A percentile compares a stretch with the other conserved stretches of the same genome.
phyloP scores from a whole-genome alignment of 2,113 vertebrate genomes.

The Ploceus nigricollis region DNA sequence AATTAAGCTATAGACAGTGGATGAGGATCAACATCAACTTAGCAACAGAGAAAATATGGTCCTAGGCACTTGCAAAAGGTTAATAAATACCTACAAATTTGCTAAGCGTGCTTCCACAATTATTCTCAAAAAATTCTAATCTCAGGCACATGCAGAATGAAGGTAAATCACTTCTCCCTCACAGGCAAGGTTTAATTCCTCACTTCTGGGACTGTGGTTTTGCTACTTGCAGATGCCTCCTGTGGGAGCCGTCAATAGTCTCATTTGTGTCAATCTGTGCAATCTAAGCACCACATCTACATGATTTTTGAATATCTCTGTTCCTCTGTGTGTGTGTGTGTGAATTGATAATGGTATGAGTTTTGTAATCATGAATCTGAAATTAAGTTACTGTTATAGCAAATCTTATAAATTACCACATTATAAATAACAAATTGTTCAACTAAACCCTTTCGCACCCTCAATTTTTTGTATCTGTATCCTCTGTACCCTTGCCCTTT shows the following conservation, averaged over 20 bases:
- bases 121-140: background rate
- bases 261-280: background rate
- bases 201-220: background rate
- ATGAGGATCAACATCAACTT: background rate
- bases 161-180: background rate
- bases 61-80: background rate
- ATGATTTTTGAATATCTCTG: background rate
- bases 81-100: background rate
- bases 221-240: background rate
- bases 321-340: background rate
- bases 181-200: background rate
- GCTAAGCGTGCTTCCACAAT: background rate
- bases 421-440: background rate
- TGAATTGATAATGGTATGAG: background rate
- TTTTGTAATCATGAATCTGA: background rate
- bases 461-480: background rate
- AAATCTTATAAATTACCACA: background rate
- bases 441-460: background rate
- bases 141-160: fast-evolving
- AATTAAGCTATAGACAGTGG: background rate
- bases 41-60: background rate
- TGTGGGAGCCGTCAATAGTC: background rate
- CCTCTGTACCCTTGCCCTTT: background rate
- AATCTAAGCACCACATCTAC: background rate
- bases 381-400: background rate